Evolutionary conservation across 2,888 invertebrate genomes (phyloP).

Genomic region (Tipula helvola): DNA sequence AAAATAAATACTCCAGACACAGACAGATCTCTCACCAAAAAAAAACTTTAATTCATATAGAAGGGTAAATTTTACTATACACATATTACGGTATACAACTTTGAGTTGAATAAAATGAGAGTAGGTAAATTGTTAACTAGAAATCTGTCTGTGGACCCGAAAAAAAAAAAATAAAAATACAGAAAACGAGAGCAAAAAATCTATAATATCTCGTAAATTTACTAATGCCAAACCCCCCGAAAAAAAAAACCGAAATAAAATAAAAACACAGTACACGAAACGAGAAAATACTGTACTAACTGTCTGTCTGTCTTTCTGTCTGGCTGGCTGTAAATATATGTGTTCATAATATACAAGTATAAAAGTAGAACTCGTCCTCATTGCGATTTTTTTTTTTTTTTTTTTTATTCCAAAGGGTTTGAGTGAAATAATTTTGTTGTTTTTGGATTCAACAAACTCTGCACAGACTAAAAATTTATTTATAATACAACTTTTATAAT

Average conservation of each 20-base stretch:
- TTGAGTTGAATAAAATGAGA: background rate
- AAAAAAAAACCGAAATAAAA: background rate
- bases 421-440: background rate
- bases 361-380: background rate
- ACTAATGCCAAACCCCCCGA: background rate
- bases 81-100: background rate
- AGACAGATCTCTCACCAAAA: background rate
- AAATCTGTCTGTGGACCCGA: background rate
- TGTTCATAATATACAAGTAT: background rate
- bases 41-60: background rate
- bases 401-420: background rate
- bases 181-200: background rate
- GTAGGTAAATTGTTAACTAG: slow-evolving; percentile 4
- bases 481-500: background rate
- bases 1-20: background rate
- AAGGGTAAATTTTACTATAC: background rate
- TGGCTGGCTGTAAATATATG: background rate
- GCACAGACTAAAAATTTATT: background rate
- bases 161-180: background rate
- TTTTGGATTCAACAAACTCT: background rate
- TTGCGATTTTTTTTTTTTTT: background rate
- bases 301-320: background rate
- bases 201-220: background rate
- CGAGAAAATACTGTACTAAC: background rate
- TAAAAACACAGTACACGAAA: background rate